Conservation (phyloP, 2,113 vertebrate genomes). For the Mystacornis crossleyi region DNA sequence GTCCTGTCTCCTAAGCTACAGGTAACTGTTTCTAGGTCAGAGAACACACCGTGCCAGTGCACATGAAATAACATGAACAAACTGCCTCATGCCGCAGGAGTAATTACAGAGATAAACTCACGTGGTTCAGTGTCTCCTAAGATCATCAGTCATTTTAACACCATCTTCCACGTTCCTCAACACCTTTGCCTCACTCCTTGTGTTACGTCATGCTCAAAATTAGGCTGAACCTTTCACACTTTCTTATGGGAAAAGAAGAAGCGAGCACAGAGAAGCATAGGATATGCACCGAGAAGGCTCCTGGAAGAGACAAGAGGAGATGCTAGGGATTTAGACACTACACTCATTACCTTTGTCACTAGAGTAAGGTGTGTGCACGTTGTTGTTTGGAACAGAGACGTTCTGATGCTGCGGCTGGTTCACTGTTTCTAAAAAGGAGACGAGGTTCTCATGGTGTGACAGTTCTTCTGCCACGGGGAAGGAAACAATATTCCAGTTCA, state of each 20-base stretch:
- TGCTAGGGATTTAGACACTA: background rate
- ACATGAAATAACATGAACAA: background rate
- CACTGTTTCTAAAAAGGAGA: conserved; percentile 93
- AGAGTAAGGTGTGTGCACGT: conserved; percentile 87
- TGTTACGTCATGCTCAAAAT: background rate
- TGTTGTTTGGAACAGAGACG: conserved; percentile 89
- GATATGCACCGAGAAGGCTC: background rate
- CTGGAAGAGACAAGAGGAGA: background rate
- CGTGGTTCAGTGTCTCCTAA: background rate
- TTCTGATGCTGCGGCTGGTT: conserved; percentile 89
- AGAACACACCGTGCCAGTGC: accelerated
- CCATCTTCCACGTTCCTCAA: background rate
- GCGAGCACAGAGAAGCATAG: background rate
- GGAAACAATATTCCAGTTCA: conserved; percentile 97
- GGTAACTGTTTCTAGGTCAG: background rate
- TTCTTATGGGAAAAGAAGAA: background rate
- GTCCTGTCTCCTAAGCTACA: background rate
- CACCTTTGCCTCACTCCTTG: background rate
- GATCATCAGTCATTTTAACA: background rate
- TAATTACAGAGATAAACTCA: background rate
- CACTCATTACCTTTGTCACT: conserved; percentile 84
- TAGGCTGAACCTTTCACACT: background rate
- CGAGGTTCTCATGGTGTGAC: conserved; percentile 92
- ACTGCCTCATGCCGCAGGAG: background rate
- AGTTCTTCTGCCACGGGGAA: conserved; percentile 96